Percentiles rank a stretch among this genome's conserved stretches.
phyloP scores from a whole-genome alignment of 1,140 invertebrate genomes.

The Physella acuta region DNA sequence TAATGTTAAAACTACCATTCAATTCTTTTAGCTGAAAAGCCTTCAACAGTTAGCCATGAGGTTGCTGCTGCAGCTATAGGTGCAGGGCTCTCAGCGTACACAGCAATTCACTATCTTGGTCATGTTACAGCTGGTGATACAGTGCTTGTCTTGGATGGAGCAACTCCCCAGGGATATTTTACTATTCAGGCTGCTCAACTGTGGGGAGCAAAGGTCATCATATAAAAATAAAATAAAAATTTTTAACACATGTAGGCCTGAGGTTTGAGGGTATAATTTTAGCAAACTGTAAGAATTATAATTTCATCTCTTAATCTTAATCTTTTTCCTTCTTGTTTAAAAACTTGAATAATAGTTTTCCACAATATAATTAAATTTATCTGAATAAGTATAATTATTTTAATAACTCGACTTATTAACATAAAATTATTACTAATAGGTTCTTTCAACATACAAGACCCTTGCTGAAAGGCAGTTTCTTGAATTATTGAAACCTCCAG shows the following conservation, averaged over 20 bases:
- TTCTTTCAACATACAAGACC: constrained; percentile 58
- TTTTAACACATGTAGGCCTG: too few species aligned
- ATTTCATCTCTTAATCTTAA: too few species aligned
- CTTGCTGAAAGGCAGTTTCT: constrained; percentile 59
- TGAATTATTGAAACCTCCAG: constrained; percentile 52
- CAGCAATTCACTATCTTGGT: constrained; percentile 62
- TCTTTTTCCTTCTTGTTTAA: too few species aligned
- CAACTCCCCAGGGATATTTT: constrained; percentile 59
- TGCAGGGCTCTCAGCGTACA: constrained; percentile 62
- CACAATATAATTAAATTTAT: too few species aligned
- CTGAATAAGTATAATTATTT: neutral
- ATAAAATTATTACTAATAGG: constrained; percentile 31
- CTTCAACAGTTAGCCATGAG: constrained; percentile 58
- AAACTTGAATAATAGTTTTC: too few species aligned
- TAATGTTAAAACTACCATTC: too few species aligned
- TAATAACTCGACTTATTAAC: neutral
- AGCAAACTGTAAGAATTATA: too few species aligned
- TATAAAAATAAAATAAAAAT: too few species aligned
- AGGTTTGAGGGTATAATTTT: too few species aligned
- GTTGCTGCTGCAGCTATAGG: constrained; percentile 62
- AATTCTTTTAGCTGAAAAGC: constrained; percentile 60
- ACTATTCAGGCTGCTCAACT: constrained; percentile 60
- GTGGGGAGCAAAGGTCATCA: constrained; percentile 63
- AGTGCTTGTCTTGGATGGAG: constrained; percentile 62
- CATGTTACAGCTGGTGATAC: constrained; percentile 61